Percentiles rank a stretch among this genome's conserved stretches.
Conservation (phyloP, 2,113 vertebrate genomes). For the Lipotes vexillifer region DNA sequence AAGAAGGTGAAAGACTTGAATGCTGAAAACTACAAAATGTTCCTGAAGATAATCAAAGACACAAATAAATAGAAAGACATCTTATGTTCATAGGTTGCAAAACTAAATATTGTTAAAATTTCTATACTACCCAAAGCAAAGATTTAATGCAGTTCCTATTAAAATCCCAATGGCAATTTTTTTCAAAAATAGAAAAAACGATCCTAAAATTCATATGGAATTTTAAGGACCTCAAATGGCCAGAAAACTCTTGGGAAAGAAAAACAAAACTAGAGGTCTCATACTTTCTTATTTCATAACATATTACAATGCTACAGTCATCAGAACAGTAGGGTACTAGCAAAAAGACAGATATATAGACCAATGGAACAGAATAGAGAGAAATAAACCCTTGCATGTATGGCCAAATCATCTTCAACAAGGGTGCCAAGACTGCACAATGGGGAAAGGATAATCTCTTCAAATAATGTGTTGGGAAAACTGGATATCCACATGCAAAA, state of each 20-base stretch:
- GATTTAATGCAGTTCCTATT: background rate
- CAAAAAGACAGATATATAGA: background rate
- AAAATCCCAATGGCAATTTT: background rate
- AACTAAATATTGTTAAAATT: too few relatives aligned
- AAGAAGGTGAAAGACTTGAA: too few relatives aligned
- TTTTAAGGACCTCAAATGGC: background rate
- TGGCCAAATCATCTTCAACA: too few relatives aligned
- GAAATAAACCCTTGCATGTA: background rate
- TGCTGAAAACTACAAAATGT: too few relatives aligned
- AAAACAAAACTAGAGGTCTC: background rate
- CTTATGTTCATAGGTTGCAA: too few relatives aligned
- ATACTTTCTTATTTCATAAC: background rate
- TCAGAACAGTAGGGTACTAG: background rate
- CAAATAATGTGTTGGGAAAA: too few relatives aligned
- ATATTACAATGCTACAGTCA: background rate
- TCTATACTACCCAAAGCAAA: too few relatives aligned
- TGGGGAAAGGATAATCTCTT: too few relatives aligned
- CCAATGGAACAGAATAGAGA: background rate
- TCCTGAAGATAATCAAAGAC: too few relatives aligned
- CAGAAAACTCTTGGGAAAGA: background rate
- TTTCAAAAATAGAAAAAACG: background rate
- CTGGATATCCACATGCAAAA: too few relatives aligned
- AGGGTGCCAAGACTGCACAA: too few relatives aligned
- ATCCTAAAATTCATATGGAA: background rate
- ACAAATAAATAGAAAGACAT: too few relatives aligned